Evolutionary conservation across 2,113 vertebrate genomes (phyloP).

Genomic region (Pseudolaguvia tuberculata): DNA sequence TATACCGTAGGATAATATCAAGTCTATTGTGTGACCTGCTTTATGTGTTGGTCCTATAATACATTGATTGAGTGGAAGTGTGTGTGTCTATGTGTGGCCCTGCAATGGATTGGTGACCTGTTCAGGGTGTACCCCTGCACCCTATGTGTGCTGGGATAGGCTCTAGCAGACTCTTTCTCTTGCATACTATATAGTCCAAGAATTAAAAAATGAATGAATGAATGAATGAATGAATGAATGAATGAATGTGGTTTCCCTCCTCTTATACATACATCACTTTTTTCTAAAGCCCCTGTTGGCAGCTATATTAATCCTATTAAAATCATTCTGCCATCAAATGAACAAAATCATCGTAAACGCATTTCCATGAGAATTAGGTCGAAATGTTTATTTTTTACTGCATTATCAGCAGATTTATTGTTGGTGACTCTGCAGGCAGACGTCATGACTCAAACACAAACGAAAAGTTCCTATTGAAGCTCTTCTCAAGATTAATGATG

Average conservation of each 20-base stretch:
- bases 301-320: slow-evolving; percentile 46
- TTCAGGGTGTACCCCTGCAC: too few relatives aligned
- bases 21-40: too few relatives aligned
- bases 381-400: slow-evolving; percentile 13
- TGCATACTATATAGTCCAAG: too few relatives aligned
- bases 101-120: too few relatives aligned
- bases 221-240: too few relatives aligned
- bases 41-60: too few relatives aligned
- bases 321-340: slow-evolving; percentile 44
- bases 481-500: slow-evolving; percentile 5
- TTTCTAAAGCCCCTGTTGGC: slow-evolving; percentile 26
- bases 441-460: neutral
- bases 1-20: too few relatives aligned
- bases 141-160: too few relatives aligned
- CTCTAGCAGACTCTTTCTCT: too few relatives aligned
- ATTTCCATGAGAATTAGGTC: slow-evolving; percentile 29
- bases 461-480: neutral
- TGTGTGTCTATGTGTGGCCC: too few relatives aligned
- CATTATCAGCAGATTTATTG: neutral
- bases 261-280: slow-evolving; percentile 14
- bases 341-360: slow-evolving; percentile 33
- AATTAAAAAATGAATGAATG: too few relatives aligned
- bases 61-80: too few relatives aligned
- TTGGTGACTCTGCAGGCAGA: slow-evolving; percentile 9
- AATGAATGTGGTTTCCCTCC: slow-evolving; percentile 7